Percentiles rank a stretch among this genome's conserved stretches.
These are phyloP conservation scores for Nasonia giraulti DNA, from an alignment of 1,140 invertebrate genomes.

Conservation along the genomic window DNA sequence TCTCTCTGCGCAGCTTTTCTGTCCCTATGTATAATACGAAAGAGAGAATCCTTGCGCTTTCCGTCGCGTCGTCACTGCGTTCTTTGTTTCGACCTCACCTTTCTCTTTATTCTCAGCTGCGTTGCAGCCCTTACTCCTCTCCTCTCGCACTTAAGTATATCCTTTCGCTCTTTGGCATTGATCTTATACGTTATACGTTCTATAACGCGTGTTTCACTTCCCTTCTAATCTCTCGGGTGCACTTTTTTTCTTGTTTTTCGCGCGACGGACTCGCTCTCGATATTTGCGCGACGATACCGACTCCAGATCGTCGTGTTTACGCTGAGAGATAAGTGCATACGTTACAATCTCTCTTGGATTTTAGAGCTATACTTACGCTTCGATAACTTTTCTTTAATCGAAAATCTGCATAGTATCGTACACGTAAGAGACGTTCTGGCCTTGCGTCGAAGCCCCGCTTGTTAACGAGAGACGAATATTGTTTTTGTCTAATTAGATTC, in stretches of 20 bases:
- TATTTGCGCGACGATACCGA: too few species aligned
- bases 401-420: too few species aligned
- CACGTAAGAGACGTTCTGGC: background rate
- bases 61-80: background rate
- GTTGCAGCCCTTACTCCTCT: background rate
- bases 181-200: background rate
- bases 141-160: background rate
- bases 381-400: too few species aligned
- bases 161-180: background rate
- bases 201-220: background rate
- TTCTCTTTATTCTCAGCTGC: conserved; percentile 1
- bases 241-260: background rate
- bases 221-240: background rate
- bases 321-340: too few species aligned
- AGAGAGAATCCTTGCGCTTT: background rate
- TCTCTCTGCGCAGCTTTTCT: too few species aligned
- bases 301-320: too few species aligned
- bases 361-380: too few species aligned
- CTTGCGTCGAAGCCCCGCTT: background rate
- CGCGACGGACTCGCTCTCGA: too few species aligned
- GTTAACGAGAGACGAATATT: conserved; percentile 9
- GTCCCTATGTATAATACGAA: too few species aligned
- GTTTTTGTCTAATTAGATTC: conserved; percentile 19
- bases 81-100: conserved; percentile 15
- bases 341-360: too few species aligned